Conservation (phyloP, 2,888 invertebrate genomes). For the Orthonychiurus folsomi region DNA sequence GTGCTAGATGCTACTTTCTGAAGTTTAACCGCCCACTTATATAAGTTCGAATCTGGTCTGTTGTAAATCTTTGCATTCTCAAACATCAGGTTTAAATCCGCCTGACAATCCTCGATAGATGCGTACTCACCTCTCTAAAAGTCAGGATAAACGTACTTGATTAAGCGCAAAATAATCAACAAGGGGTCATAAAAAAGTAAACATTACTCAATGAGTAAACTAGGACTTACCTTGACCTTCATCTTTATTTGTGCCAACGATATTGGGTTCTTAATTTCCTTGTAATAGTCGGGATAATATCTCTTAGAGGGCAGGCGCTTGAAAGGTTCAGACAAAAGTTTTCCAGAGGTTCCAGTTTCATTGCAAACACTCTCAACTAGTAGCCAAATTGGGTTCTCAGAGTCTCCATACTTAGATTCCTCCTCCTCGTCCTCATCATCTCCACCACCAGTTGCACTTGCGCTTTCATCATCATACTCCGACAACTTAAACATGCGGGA, state of each 20-base stretch:
- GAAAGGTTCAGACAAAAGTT: conserved; percentile 80
- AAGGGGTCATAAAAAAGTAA: conserved; percentile 9
- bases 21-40: conserved; percentile 74
- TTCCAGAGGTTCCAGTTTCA: conserved; percentile 49
- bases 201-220: conserved; percentile 7
- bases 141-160: too few relatives aligned
- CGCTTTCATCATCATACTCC: conserved; percentile 57
- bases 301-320: conserved; percentile 83
- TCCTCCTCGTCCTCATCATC: conserved; percentile 43
- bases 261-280: conserved; percentile 90
- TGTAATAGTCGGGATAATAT: conserved; percentile 94
- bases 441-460: conserved; percentile 41
- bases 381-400: conserved; percentile 79
- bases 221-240: conserved; percentile 55
- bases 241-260: conserved; percentile 83
- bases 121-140: conserved; percentile 63
- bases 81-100: conserved; percentile 91
- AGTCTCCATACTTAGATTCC: conserved; percentile 48
- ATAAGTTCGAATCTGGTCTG: conserved; percentile 66
- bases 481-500: conserved; percentile 50
- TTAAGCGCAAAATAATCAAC: too few relatives aligned
- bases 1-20: conserved; percentile 75
- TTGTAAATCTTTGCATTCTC: conserved; percentile 92
- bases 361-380: conserved; percentile 69
- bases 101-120: conserved; percentile 77